Evolutionary conservation across 2,888 invertebrate species (phyloP).

Genomic region (Anodontia alba): DNA sequence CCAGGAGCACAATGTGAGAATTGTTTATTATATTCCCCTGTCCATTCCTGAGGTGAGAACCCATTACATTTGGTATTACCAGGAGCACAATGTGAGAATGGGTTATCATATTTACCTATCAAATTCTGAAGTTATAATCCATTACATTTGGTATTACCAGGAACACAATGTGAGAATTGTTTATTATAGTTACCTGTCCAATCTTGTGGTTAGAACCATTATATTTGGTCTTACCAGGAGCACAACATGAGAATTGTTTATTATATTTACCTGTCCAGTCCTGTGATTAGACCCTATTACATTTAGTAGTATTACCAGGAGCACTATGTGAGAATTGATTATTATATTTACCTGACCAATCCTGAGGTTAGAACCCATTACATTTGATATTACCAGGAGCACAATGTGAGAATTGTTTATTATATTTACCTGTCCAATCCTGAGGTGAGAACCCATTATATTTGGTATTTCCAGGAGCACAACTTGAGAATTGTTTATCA

Average conservation of each 20-base stretch:
- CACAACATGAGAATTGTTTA: no score
- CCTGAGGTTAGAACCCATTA: no score
- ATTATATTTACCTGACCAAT: slow-evolving; percentile 78
- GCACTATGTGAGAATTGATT: slow-evolving; percentile 67
- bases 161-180: no score
- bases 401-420: no score
- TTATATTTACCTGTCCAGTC: slow-evolving; percentile 79
- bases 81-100: slow-evolving; percentile 68
- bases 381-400: no score
- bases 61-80: slow-evolving; percentile 56
- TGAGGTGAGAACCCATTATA: slow-evolving; percentile 72
- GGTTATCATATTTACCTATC: slow-evolving; percentile 59
- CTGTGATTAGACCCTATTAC: slow-evolving; percentile 72
- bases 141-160: no score
- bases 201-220: no score
- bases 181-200: no score
- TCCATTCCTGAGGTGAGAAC: slow-evolving; percentile 79
- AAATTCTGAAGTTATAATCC: no score
- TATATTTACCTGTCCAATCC: slow-evolving; percentile 78
- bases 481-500: slow-evolving; percentile 66
- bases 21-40: slow-evolving; percentile 69
- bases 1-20: no score
- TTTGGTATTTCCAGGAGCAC: slow-evolving; percentile 60
- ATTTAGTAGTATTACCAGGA: slow-evolving; percentile 48
- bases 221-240: no score